A percentile compares a stretch with the other conserved stretches of the same genome.
Conservation (phyloP, 2,113 vertebrate genomes). For the Corythornis vintsioides region DNA sequence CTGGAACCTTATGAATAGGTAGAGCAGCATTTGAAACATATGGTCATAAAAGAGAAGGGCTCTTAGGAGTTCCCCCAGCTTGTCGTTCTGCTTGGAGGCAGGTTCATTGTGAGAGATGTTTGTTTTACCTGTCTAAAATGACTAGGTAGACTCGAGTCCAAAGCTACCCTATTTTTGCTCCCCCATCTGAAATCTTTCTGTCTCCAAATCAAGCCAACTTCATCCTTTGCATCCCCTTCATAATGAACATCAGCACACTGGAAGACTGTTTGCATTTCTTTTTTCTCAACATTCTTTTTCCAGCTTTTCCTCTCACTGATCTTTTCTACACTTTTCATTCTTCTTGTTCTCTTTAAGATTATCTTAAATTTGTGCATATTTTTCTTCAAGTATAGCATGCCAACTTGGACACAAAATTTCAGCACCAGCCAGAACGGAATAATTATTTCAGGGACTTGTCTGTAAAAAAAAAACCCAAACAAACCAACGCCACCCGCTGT, state of each 20-base stretch:
- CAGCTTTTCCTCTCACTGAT: background rate
- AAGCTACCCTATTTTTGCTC: background rate
- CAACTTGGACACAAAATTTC: constrained; percentile 6
- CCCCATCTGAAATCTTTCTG: constrained; percentile 48
- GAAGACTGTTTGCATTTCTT: background rate
- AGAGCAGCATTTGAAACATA: constrained; percentile 1
- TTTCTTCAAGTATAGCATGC: background rate
- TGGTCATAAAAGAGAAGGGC: background rate
- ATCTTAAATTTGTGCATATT: background rate
- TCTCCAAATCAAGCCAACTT: constrained; percentile 44
- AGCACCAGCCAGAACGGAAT: constrained; percentile 6
- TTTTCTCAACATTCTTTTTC: background rate
- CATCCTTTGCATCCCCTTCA: constrained; percentile 52
- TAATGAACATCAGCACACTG: background rate
- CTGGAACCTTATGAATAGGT: background rate
- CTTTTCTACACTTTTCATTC: background rate
- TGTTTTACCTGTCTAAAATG: constrained; percentile 24
- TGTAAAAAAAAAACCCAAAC: background rate
- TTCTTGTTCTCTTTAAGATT: background rate
- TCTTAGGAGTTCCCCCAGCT: background rate
- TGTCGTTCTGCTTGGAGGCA: constrained; percentile 39
- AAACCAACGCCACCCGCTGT: background rate
- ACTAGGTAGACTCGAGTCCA: constrained; percentile 44
- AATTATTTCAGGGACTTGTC: constrained; percentile 16
- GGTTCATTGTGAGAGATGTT: background rate